phyloP scores from a whole-genome alignment of 2,888 invertebrate species.

The Galeruca laticollis region DNA sequence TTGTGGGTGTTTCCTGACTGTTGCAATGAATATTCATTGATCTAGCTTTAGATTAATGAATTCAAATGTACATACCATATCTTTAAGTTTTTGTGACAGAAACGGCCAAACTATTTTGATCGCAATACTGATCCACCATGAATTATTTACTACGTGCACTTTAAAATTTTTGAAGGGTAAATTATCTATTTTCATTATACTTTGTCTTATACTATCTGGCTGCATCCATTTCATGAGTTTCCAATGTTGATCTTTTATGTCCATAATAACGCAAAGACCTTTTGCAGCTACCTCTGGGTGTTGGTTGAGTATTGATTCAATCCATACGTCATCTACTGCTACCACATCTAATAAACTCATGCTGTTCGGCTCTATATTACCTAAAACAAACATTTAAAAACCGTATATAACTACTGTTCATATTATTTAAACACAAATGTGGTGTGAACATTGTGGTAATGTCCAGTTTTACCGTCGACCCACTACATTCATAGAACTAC shows the following conservation, averaged over 20 bases:
- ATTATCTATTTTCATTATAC: constrained; percentile 53
- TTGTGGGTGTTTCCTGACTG: too few relatives aligned
- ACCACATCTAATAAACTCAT: constrained; percentile 56
- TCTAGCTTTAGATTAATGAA: too few relatives aligned
- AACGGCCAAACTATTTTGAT: constrained; percentile 62
- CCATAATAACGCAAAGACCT: constrained; percentile 63
- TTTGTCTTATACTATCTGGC: constrained; percentile 56
- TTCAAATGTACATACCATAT: constrained; percentile 48
- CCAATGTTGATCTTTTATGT: constrained; percentile 59
- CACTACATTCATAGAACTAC: too few relatives aligned
- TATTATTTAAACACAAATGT: background rate
- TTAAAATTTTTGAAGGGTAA: constrained; percentile 58
- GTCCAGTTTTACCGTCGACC: too few relatives aligned
- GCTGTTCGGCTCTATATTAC: constrained; percentile 54
- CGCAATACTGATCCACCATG: constrained; percentile 56
- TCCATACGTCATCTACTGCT: constrained; percentile 63
- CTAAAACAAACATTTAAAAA: constrained; percentile 41
- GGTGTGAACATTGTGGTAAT: too few relatives aligned
- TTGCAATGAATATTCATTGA: too few relatives aligned
- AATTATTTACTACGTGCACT: constrained; percentile 61
- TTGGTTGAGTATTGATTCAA: constrained; percentile 58
- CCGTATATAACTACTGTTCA: too few relatives aligned
- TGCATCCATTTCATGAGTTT: constrained; percentile 60
- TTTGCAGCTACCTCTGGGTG: constrained; percentile 60
- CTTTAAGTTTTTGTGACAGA: constrained; percentile 56